A percentile compares a stretch with the other conserved stretches of the same genome.
Conservation (phyloP, 2,888 invertebrate genomes). For the Epicampocera succincta region DNA sequence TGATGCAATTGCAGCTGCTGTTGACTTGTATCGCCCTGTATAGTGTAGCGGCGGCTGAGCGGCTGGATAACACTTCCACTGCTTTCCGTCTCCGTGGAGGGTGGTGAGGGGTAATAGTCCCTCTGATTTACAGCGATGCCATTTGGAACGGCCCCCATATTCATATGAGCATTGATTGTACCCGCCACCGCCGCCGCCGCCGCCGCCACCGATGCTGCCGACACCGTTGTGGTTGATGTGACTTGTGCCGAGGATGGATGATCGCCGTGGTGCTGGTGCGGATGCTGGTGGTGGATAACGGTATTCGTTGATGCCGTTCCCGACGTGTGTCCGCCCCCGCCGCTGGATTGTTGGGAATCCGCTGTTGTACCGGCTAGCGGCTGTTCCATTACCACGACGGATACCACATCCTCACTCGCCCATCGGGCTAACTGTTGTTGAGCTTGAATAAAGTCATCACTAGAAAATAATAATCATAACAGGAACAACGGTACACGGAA, state of each 20-base stretch:
- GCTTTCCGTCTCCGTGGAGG: slow-evolving; percentile 83
- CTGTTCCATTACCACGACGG: slow-evolving; percentile 83
- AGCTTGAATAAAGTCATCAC: slow-evolving; percentile 98
- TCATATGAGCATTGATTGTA: slow-evolving; percentile 78
- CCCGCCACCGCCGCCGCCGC: slow-evolving; percentile 70
- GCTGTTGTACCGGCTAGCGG: slow-evolving; percentile 79
- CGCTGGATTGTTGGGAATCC: slow-evolving; percentile 82
- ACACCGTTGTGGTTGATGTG: slow-evolving; percentile 73
- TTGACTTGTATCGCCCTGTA: slow-evolving; percentile 73
- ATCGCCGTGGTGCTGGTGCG: slow-evolving; percentile 81
- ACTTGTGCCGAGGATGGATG: slow-evolving; percentile 79
- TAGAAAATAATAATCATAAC: slow-evolving; percentile 94
- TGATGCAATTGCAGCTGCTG: slow-evolving; percentile 74
- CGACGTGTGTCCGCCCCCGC: slow-evolving; percentile 83
- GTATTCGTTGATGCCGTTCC: slow-evolving; percentile 83
- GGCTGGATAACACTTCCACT: slow-evolving; percentile 83
- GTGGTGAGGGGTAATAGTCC: slow-evolving; percentile 82
- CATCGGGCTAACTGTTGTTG: slow-evolving; percentile 97
- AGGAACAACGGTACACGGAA: slow-evolving; percentile 85
- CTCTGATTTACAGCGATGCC: slow-evolving; percentile 82
- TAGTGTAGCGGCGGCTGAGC: slow-evolving; percentile 75
- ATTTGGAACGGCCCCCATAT: slow-evolving; percentile 79
- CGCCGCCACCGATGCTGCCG: slow-evolving; percentile 67
- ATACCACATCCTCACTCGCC: slow-evolving; percentile 93
- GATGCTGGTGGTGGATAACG: slow-evolving; percentile 82